Evolutionary conservation across 2,797 vertebrate genomes (phyloP), one percentile per base, ranked within the genome.

Genomic region (Iguana delicatissima): DNA sequence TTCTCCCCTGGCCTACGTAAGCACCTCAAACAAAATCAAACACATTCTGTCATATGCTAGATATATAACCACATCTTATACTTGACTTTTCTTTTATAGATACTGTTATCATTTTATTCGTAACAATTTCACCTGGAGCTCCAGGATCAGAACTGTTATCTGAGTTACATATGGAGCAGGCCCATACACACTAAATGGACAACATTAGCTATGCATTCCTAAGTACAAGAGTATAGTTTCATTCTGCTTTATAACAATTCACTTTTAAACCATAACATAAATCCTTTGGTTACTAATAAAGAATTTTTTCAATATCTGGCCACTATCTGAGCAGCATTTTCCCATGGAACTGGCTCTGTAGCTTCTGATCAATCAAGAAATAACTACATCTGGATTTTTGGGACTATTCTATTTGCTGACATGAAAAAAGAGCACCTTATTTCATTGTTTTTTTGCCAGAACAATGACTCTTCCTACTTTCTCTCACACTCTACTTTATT

Each of bases 401-500:
- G 76, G 24, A 10, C 42, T n/a, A 85, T 12, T 88, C 72, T 50
- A 24, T 20, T 89, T 84, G 35, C 24, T 57, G 38, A 5, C 0
- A 0, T 6, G 20, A 55, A 64, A 86, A 50, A 64, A 59, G 0
- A 46, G 4, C 1, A 9, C 38, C 13, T 4, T 76, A 13, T 38
- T 38, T 38, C 67, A 92, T 50, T 64, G 69, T 50, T 32, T 62
- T 76, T 89, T 38, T 32, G 38, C 72, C 10, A 74, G 80, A 0
- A 0, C 1, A 80, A 29, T 18, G 77, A 88, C 74, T 89, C 55
- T 16, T 26, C 64, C 64, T 26, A 26, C 0, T 0, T 89, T 91
- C 92, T 93, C 90, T 86, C 88, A 89, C 80, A 76, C 90, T 84
- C 88, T 89, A 73, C 94, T 55, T 52, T 42, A 18, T 32, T 38